These are phyloP conservation scores for Listronotus oregonensis DNA, from an alignment of 1,140 invertebrate genomes.

Conservation along the genomic window DNA sequence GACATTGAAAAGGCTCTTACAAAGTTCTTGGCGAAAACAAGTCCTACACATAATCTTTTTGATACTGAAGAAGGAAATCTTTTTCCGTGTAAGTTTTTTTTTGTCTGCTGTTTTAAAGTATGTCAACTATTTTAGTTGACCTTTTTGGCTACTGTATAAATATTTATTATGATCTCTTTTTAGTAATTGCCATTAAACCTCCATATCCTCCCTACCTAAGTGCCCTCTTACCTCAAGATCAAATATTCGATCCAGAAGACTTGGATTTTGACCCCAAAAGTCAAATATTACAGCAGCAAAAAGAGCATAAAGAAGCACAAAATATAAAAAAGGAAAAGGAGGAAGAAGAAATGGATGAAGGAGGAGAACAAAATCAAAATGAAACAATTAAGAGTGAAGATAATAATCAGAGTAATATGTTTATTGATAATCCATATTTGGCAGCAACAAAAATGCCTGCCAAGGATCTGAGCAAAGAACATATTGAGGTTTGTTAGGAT, in stretches of 20 bases:
- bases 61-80: slow-evolving; percentile 84
- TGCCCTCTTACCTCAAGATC: slow-evolving; percentile 89
- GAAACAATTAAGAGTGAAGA: slow-evolving; percentile 53
- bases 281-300: slow-evolving; percentile 58
- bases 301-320: slow-evolving; percentile 54
- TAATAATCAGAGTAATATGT: slow-evolving; percentile 60
- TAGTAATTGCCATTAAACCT: slow-evolving; percentile 88
- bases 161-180: slow-evolving; percentile 49
- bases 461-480: slow-evolving; percentile 16
- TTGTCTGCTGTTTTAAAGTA: neutral
- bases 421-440: slow-evolving; percentile 87
- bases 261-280: slow-evolving; percentile 81
- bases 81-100: slow-evolving; percentile 74
- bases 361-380: slow-evolving; percentile 52
- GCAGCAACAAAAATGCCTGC: slow-evolving; percentile 76
- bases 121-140: too few species aligned
- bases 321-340: slow-evolving; percentile 50
- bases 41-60: slow-evolving; percentile 88
- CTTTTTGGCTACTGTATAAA: neutral
- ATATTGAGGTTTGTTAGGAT: too few species aligned
- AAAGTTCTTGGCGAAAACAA: slow-evolving; percentile 93
- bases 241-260: slow-evolving; percentile 92
- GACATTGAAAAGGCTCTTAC: slow-evolving; percentile 93
- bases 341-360: slow-evolving; percentile 55
- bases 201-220: slow-evolving; percentile 81